Evolutionary conservation across 2,113 vertebrate genomes (phyloP).

Genomic region (Elgaria multicarinata): DNA sequence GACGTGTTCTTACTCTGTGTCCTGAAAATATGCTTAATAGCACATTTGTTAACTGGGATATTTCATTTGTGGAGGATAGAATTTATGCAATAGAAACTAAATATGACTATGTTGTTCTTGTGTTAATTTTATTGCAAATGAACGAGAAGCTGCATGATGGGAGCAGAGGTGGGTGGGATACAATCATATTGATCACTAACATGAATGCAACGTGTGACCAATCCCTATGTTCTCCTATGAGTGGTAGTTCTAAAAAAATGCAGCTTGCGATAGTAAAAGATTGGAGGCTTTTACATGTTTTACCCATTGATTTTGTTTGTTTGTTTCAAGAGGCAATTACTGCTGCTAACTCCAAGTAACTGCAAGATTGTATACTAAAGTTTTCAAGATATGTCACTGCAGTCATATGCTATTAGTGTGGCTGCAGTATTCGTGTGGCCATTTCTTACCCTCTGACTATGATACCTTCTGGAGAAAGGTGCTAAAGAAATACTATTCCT

Average conservation of each 20-base stretch:
- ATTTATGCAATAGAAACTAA: not conserved
- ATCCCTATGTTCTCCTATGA: not conserved
- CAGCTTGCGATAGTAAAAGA: slow-evolving; percentile 5
- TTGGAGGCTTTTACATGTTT: not conserved
- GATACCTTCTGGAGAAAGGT: not conserved
- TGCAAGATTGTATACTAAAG: not conserved
- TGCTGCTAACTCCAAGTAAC: not conserved
- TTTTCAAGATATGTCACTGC: not conserved
- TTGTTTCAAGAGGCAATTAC: not conserved
- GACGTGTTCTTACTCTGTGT: slow-evolving; percentile 39
- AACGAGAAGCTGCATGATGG: not conserved
- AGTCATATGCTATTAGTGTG: not conserved
- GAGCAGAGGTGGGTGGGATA: too few species aligned
- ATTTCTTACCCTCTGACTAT: not conserved
- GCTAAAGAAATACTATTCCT: not conserved
- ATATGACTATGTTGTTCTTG: not conserved
- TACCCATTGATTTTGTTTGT: not conserved
- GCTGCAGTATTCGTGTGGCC: not conserved
- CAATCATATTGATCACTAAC: not conserved
- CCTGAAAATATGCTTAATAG: slow-evolving; percentile 4
- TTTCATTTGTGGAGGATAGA: not conserved
- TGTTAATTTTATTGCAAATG: not conserved
- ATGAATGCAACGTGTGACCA: not conserved
- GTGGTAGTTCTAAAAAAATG: not conserved
- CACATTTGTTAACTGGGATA: not conserved